Evolutionary conservation across 2,797 vertebrate species (phyloP), one percentile per base, ranked within the genome.

Genomic region (Acanthis flammea): DNA sequence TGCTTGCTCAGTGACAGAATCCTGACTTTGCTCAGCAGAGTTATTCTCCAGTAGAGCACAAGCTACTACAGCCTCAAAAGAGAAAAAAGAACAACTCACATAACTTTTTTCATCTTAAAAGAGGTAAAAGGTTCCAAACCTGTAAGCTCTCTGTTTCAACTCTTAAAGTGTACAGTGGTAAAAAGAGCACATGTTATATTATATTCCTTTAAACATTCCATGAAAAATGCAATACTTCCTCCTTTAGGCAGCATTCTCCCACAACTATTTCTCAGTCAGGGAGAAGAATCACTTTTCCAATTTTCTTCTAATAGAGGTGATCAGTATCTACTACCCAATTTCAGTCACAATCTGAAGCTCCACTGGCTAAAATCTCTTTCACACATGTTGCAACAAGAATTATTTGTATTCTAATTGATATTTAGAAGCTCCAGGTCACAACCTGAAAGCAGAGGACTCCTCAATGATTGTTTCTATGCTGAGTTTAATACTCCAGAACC

Each of bases 1-100:
- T 79, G 24, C 33, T 77, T 47, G 4, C 44, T 81, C 42, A 65
- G 37, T 37, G 22, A 22, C 57, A 92, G 70, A 86, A 88, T 17
- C 33, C 21, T 9, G 4, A 76, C 19, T 77, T 45, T 45, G 14
- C 35, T 31, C 39, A 67, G 15, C 16, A 58, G 25, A 58, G 25
- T 12, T 90, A 17, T 25, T 67, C 37, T 77, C 27, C 19, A 54
- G 55, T 2, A 57, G 3, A 73, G 12, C 5, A 4, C 0, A 0
- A 79, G 30, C 41, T 80, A 82, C 31, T 16, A 8, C 0, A 0
- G 42, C 21, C 33, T 39, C 45, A 91, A 74, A 58, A 71, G 10
- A 8, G 2, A 13, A 30, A 60, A 41, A 80, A n/a, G 25, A 42
- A 19, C 4, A 39, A 13, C 2, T 3, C 23, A 16, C 22, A 14